Conservation (phyloP, 2,113 vertebrate genomes). For the Prunella fulvescens region DNA sequence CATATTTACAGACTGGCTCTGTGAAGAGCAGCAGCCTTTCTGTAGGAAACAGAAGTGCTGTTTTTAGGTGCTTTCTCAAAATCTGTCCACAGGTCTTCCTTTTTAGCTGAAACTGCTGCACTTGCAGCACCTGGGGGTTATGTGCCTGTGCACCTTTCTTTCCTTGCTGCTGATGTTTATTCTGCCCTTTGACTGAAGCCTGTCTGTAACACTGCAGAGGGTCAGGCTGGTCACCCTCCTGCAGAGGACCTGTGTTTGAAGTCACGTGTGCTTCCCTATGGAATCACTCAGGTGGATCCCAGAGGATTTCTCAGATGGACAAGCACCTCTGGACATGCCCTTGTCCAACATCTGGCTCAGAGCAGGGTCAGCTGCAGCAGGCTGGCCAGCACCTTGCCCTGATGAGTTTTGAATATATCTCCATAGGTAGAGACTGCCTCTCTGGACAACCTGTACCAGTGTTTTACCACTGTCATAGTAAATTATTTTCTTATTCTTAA, state of each 20-base stretch:
- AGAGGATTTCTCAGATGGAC: not conserved
- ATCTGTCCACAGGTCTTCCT: not conserved
- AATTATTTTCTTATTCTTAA: not conserved
- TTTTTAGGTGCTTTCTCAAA: not conserved
- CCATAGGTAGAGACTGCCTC: not conserved
- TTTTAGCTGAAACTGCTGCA: not conserved
- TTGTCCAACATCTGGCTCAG: not conserved
- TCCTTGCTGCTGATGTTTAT: not conserved
- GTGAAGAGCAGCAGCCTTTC: not conserved
- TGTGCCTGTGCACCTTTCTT: not conserved
- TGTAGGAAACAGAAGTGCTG: not conserved
- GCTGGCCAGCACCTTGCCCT: not conserved
- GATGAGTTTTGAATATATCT: not conserved
- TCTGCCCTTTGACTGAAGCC: rapidly evolving
- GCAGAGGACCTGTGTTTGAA: not conserved
- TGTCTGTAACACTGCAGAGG: rapidly evolving
- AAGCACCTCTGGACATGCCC: not conserved
- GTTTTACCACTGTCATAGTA: not conserved
- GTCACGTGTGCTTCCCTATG: not conserved
- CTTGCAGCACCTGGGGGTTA: not conserved
- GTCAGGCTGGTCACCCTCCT: not conserved
- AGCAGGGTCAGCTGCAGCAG: not conserved
- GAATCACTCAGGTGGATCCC: not conserved
- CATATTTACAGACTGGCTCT: not conserved
- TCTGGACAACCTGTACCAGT: not conserved